A percentile compares a stretch with the other conserved stretches of the same genome.
These are phyloP conservation scores for Platypus cylindrus DNA, from an alignment of 2,888 invertebrate genomes.

Conservation along the genomic window DNA sequence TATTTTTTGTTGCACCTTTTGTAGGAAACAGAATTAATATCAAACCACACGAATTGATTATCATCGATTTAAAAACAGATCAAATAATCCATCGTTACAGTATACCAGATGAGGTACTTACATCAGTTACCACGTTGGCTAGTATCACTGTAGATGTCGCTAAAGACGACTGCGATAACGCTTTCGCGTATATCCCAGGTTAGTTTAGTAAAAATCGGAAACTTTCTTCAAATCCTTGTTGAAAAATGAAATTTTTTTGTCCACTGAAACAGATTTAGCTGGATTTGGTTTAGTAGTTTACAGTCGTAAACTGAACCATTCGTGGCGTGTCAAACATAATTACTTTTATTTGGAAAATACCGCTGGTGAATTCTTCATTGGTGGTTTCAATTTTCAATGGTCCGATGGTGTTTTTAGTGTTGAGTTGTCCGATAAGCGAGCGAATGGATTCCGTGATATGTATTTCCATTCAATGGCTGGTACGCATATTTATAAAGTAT, in stretches of 20 bases:
- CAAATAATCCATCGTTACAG: conserved; percentile 43
- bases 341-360: conserved; percentile 62
- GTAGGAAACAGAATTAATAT: conserved; percentile 38
- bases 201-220: too few relatives aligned
- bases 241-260: background rate
- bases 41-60: conserved; percentile 49
- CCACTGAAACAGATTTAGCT: conserved; percentile 33
- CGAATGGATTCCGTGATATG: conserved; percentile 46
- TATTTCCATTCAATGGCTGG: conserved; percentile 72
- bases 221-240: too few relatives aligned
- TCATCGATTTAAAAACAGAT: conserved; percentile 54
- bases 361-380: conserved; percentile 51
- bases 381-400: conserved; percentile 63
- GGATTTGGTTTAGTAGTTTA: conserved; percentile 48
- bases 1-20: conserved; percentile 5
- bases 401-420: conserved; percentile 68
- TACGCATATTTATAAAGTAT: conserved; percentile 55
- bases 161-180: conserved; percentile 43
- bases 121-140: conserved; percentile 43
- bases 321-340: conserved; percentile 59
- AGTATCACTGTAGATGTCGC: conserved; percentile 56
- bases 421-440: conserved; percentile 41
- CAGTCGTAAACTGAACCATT: conserved; percentile 26
- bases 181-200: conserved; percentile 59
- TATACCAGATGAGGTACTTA: conserved; percentile 38